Percentiles rank a stretch among this genome's conserved stretches.
phyloP scores from a whole-genome alignment of 2,888 invertebrate genomes.

The Drosophila robusta region DNA sequence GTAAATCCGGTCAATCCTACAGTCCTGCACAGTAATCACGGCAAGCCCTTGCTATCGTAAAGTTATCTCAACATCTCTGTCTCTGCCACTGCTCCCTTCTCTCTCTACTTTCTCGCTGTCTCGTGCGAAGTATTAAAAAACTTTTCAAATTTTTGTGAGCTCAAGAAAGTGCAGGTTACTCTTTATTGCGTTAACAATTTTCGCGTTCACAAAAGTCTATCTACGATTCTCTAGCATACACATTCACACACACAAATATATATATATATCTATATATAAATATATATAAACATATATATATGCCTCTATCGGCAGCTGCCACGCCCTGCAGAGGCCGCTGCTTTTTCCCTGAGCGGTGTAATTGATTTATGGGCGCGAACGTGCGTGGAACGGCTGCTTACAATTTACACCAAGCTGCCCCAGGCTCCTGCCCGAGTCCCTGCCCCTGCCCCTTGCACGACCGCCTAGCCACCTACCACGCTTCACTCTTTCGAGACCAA shows the following conservation, averaged over 20 bases:
- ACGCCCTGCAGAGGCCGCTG: conserved; percentile 24
- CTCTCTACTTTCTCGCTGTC: background rate
- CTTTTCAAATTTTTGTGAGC: conserved; percentile 67
- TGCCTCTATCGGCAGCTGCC: conserved; percentile 34
- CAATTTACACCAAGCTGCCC: conserved; percentile 26
- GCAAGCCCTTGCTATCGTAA: conserved; percentile 33
- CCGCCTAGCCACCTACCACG: background rate
- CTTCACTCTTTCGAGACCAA: conserved; percentile 1
- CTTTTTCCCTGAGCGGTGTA: conserved; percentile 58
- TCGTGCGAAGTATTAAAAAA: conserved; percentile 65
- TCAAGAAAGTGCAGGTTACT: conserved; percentile 67
- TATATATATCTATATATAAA: background rate
- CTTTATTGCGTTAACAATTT: conserved; percentile 72
- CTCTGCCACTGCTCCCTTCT: background rate
- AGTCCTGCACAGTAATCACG: conserved; percentile 19
- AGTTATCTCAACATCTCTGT: conserved; percentile 21
- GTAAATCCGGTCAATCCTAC: conserved; percentile 10
- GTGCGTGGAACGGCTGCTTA: conserved; percentile 73
- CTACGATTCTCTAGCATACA: conserved; percentile 32
- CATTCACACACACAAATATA: background rate
- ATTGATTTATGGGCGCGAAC: conserved; percentile 75
- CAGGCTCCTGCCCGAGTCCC: background rate
- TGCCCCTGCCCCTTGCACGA: background rate
- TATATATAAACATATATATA: background rate
- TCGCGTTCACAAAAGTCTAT: conserved; percentile 65